Percentiles rank a stretch among this genome's conserved stretches.
Conservation (phyloP, 2,113 vertebrate species). For the Alethe diademata region DNA sequence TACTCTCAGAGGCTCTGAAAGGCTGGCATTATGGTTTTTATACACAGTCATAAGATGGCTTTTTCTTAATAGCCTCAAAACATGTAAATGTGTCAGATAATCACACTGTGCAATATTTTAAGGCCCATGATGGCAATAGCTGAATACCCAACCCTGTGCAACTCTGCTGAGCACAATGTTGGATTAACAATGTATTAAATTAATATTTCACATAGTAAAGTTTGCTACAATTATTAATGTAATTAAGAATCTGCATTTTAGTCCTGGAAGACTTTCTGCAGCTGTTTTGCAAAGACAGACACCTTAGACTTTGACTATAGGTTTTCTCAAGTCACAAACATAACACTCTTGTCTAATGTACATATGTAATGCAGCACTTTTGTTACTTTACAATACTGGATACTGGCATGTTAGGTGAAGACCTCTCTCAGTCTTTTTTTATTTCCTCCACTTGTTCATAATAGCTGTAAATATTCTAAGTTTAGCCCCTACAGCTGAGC, state of each 20-base stretch:
- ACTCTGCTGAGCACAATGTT: neutral
- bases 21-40: neutral
- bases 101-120: neutral
- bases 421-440: neutral
- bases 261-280: neutral
- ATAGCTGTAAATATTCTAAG: neutral
- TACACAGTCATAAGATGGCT: neutral
- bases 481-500: neutral
- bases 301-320: neutral
- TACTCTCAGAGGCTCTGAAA: neutral
- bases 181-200: neutral
- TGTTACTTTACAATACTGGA: neutral
- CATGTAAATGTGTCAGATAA: constrained; percentile 3
- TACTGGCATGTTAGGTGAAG: neutral
- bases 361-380: neutral
- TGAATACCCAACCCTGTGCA: neutral
- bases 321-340: neutral
- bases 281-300: neutral
- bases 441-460: neutral
- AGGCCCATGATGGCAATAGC: neutral
- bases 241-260: neutral
- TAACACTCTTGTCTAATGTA: neutral
- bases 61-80: constrained; percentile 31
- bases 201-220: neutral
- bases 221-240: neutral